Conservation (phyloP, 1,140 invertebrate genomes). For the Cyclina sinensis region DNA sequence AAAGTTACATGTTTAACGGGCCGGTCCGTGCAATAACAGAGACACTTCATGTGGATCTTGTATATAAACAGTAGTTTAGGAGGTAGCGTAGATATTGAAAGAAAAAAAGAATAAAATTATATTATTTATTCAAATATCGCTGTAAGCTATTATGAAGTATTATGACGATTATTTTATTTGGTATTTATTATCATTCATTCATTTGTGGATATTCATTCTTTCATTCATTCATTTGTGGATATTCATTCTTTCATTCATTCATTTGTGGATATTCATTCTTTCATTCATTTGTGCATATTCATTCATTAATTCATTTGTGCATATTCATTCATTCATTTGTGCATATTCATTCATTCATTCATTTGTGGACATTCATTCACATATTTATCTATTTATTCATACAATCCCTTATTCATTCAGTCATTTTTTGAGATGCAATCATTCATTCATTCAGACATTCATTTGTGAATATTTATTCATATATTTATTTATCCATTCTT, state of each 20-base stretch:
- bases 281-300: too few species aligned
- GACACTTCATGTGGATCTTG: slow-evolving; percentile 42
- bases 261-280: too few species aligned
- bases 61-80: slow-evolving; percentile 41
- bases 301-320: too few species aligned
- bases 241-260: too few species aligned
- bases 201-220: too few species aligned
- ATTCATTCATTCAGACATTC: background rate
- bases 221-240: too few species aligned
- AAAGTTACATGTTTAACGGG: slow-evolving; percentile 27
- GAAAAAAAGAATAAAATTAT: too few species aligned
- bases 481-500: background rate
- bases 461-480: background rate
- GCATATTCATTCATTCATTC: too few species aligned
- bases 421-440: slow-evolving; percentile 19
- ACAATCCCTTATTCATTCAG: background rate
- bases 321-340: too few species aligned
- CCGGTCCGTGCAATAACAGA: slow-evolving; percentile 62
- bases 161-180: too few species aligned
- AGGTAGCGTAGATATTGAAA: background rate
- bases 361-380: background rate
- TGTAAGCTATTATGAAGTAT: too few species aligned
- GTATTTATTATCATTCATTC: slow-evolving; percentile 3
- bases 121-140: too few species aligned
- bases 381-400: background rate